Base-by-base conservation (phyloP, 1,140 invertebrate genomes). In the Aleiodes sp. region DNA sequence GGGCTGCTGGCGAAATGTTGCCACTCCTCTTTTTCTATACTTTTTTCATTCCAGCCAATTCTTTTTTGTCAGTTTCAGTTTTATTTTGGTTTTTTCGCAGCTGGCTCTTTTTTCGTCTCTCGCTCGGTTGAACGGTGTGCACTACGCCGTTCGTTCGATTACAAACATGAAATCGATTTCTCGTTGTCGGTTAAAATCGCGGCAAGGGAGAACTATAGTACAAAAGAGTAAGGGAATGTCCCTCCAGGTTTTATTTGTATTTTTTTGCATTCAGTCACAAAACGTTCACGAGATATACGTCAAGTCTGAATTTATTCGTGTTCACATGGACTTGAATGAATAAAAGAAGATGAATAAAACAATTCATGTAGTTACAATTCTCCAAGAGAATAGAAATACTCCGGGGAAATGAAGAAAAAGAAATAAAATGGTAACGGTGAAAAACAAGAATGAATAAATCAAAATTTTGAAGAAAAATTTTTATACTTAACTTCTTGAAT, bases 131-230 rank as follows among this genome's bases (percentile, higher is more conserved):
- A 65, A 28, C 19, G 24, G n/a, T 24, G 28, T n/a, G n/a, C 46
- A 14, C 19, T 56, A 31, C 26, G 21, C 46, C 67, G 75, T 72
- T 76, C 73, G 65, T 67, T 65, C 76, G 79, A 78, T 82, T 82
- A 80, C 76, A 80, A 80, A 80, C 79, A 78, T 78, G 78, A 79
- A 81, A 82, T 82, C 80, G 79, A 82, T 82, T 79, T 75, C 74
- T 76, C 74, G 75, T 77, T 79, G 78, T 79, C 74, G 75, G 24
- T 59, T 59, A 31, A 59, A 59, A 59, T 59, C 56, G 56, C 33
- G 71, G 74, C 78, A 78, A 80, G 73, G 77, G 61, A 61, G 68
- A 69, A 73, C 70, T 72, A 73, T 2, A 52, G 39, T n/a, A n/a
- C n/a, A n/a, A n/a, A n/a, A n/a, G n/a, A n/a, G n/a, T n/a, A n/a